Evolutionary conservation across 2,888 invertebrate genomes (phyloP).

Genomic region (Eulithis prunata): DNA sequence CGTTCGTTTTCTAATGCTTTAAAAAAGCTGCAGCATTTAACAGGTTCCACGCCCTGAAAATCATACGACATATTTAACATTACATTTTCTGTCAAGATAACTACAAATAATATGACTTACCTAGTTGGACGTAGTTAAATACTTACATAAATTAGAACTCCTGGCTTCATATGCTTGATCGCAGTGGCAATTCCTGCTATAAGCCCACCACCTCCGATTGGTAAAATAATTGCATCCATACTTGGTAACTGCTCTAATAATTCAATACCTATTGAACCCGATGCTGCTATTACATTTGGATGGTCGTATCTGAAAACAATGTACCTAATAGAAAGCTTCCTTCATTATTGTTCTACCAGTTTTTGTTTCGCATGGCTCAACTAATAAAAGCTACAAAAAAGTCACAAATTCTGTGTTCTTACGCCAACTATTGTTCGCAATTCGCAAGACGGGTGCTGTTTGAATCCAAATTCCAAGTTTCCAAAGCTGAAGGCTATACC

Average conservation of each 20-base stretch:
- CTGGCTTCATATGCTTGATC: constrained; percentile 91
- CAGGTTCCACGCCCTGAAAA: constrained; percentile 58
- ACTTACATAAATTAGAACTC: constrained; percentile 91
- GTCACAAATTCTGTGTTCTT: too few species aligned
- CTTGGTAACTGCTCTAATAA: constrained; percentile 93
- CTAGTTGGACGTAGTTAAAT: not conserved
- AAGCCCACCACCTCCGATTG: constrained; percentile 95
- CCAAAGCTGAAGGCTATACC: too few species aligned
- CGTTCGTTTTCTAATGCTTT: constrained; percentile 60
- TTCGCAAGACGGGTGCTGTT: too few species aligned
- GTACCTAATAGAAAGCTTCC: too few species aligned
- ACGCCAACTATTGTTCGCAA: too few species aligned
- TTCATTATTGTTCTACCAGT: too few species aligned
- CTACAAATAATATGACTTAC: not conserved
- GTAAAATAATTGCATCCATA: constrained; percentile 93
- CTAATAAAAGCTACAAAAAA: too few species aligned
- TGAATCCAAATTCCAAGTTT: too few species aligned
- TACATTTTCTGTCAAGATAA: not conserved
- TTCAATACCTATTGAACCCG: constrained; percentile 95
- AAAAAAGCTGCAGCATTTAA: constrained; percentile 57
- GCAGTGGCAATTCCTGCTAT: constrained; percentile 94
- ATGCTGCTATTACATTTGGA: constrained; percentile 95
- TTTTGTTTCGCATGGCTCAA: too few species aligned
- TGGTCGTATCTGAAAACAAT: constrained; percentile 90
- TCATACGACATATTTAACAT: not conserved